Percentiles rank a stretch among this genome's conserved stretches.
These are phyloP conservation scores for Elymnias hypermnestra DNA, from an alignment of 1,140 invertebrate species.

Conservation along the genomic window DNA sequence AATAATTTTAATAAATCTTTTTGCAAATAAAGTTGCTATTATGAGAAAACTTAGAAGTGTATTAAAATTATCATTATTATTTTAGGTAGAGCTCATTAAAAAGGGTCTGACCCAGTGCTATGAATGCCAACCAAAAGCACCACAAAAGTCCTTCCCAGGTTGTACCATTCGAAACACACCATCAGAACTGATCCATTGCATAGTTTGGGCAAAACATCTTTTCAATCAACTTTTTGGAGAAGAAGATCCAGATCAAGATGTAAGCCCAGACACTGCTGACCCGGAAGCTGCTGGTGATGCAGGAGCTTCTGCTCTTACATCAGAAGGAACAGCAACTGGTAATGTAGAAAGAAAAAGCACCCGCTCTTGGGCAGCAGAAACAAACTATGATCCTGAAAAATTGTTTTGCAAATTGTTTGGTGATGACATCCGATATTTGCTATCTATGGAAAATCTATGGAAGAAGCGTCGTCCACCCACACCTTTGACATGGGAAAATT, in stretches of 20 bases:
- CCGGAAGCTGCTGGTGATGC: constrained; percentile 84
- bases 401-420: constrained; percentile 93
- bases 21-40: too few species aligned
- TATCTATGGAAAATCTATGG: constrained; percentile 97
- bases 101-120: constrained; percentile 96
- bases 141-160: constrained; percentile 95
- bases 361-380: constrained; percentile 89
- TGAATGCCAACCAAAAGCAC: constrained; percentile 95
- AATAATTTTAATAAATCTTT: too few species aligned
- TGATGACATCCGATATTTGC: constrained; percentile 96
- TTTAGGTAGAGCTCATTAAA: constrained; percentile 91
- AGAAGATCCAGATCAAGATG: constrained; percentile 96
- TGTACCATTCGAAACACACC: constrained; percentile 99
- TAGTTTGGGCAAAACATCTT: constrained; percentile 99
- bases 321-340: constrained; percentile 70
- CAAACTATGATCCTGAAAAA: constrained; percentile 89
- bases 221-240: constrained; percentile 99
- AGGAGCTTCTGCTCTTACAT: constrained; percentile 57
- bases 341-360: constrained; percentile 92
- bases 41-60: too few species aligned
- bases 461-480: constrained; percentile 88
- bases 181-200: constrained; percentile 99
- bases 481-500: constrained; percentile 85
- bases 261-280: constrained; percentile 97
- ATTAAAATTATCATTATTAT: too few species aligned